Evolutionary conservation across 1,140 invertebrate species (phyloP), one percentile per base, ranked within the genome.

Genomic region (Mylabris phalerata): DNA sequence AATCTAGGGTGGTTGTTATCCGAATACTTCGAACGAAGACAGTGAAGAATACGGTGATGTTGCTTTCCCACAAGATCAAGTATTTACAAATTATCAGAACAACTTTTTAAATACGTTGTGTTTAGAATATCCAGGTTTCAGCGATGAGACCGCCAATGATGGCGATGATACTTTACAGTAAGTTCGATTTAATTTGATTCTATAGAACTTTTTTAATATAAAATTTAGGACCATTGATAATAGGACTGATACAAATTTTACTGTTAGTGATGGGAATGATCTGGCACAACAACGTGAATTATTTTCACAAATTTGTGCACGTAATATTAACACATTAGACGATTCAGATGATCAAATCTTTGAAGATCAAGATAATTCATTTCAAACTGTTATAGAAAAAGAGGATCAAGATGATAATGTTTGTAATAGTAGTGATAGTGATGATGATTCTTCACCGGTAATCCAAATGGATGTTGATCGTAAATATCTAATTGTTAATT

Each of bases 131-230:
- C 82, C 64, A 43, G 67, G 83, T 32, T 85, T 81, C 65, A 80
- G 81, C 63, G 83, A 87, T 66, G 80, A 86, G 60, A 82, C 85
- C 51, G 85, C 84, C 65, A 82, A 78, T 62, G 82, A 85, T 65
- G 78, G 77, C 3, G 82, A 87, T 61, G 83, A 84, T 63, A 78
- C 78, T 69, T 82, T 66, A 73, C 79, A 80, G 71, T 73, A 65
- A 68, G 71, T 65, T 46, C 25, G 1, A 19, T 19, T 19, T 19
- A 19, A 19, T 19, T 19, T 19, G 19, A 19, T 19, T 19, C 1
- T 19, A 19, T 19, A 19, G 19, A 19, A 19, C 19, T 47, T 39
- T 25, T 52, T 40, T 19, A 52, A 9, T 32, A 24, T 46, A 27
- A 45, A 41, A 68, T 61, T 9, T 45, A 71, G 69, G 49, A 58